Base-by-base conservation (phyloP, 2,888 invertebrate genomes). In the Ochropacha duplaris region DNA sequence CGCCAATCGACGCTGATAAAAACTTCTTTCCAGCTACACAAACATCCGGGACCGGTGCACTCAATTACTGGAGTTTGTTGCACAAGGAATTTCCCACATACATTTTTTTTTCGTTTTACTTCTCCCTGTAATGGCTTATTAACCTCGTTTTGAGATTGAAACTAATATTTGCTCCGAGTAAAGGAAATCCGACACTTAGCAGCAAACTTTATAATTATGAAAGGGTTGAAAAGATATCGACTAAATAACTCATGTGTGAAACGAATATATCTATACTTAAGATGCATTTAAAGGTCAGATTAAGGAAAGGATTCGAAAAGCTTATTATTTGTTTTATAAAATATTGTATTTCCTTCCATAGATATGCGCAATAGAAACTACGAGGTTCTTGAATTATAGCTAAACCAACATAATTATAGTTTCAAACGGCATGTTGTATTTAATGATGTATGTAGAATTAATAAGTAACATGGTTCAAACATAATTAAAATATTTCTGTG, bases 11-110 rank as follows among this genome's bases (percentile, higher is more conserved):
- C 66, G 78, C 81, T 84, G 87, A 89, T 88, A 88, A 88, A 88
- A 89, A 86, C 78, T 88, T 86, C 83, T 77, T 65, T 72, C 69
- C 66, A 66, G 74, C 83, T 86, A 77, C 78, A 83, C 87, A 89
- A 89, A 88, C 88, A 88, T 87, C 84, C 84, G 83, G 82, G 79
- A 79, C 65, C 64, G 74, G 83, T 75, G 81, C 86, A 86, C 87
- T 88, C 89, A 88, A 89, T 90, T 90, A 90, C 87, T 78, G 65
- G 74, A 86, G 83, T 87, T 87, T 83, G 84, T 84, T 77, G 81
- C 81, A 79, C 81, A 72, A 80, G 78, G 77, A 84, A 79, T 78
- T 86, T 77, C 70, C 74, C 78, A 83, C 83, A 84, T 81, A 74
- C 68, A 71, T 71, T 62, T 75, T 76, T 79, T 69, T 71, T 69